Conservation (phyloP, 2,797 vertebrate genomes). For the Mus caroli region DNA sequence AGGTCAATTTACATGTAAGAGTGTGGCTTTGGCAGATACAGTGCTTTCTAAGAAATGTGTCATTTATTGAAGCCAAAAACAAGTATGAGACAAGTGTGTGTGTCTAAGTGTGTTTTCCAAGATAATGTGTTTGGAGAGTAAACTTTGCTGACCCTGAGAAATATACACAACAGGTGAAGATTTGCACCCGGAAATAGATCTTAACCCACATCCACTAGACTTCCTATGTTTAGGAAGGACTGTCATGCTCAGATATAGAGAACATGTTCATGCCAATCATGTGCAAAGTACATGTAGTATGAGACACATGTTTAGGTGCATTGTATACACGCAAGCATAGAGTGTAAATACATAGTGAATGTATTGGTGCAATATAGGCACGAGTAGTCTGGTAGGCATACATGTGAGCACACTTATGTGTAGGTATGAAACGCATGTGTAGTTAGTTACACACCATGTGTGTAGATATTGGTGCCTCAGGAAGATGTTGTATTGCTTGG, state of each 20-base stretch:
- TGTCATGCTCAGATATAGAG: neutral
- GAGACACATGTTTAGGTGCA: neutral
- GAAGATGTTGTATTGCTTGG: no score
- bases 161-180: neutral
- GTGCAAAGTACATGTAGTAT: no score
- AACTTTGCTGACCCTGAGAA: neutral
- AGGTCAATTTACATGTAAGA: neutral
- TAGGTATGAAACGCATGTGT: neutral
- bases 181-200: neutral
- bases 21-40: neutral
- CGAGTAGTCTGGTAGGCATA: neutral
- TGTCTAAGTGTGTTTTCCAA: neutral
- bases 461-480: neutral
- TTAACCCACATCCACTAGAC: neutral
- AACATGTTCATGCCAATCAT: neutral
- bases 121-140: neutral
- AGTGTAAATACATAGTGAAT: fast-evolving
- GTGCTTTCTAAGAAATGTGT: neutral
- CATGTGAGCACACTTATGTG: neutral
- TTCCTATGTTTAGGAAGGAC: neutral
- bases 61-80: neutral
- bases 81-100: neutral
- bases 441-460: neutral
- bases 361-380: neutral
- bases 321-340: neutral